A percentile compares a stretch with the other conserved stretches of the same genome.
Conservation (phyloP, 2,888 invertebrate species). For the Pycnomerus fuliginosus region DNA sequence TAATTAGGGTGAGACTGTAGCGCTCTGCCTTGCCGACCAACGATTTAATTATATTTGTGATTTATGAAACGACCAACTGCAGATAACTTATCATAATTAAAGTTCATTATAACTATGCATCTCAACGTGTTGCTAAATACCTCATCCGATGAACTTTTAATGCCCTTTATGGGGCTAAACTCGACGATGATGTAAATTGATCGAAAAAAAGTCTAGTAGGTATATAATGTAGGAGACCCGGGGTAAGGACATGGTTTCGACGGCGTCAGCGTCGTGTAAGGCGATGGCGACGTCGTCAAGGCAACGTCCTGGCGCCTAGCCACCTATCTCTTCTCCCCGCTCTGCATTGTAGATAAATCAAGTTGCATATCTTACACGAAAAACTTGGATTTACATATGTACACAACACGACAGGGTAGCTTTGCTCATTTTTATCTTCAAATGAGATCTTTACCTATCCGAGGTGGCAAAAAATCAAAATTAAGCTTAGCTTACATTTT, state of each 20-base stretch:
- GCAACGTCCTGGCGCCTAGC: slow-evolving; percentile 47
- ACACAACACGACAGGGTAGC: slow-evolving; percentile 41
- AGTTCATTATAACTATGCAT: slow-evolving; percentile 44
- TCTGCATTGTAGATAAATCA: slow-evolving; percentile 44
- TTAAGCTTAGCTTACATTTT: no score
- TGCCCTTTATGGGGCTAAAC: slow-evolving; percentile 11
- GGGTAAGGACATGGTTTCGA: slow-evolving; percentile 24
- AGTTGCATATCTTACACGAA: slow-evolving; percentile 43
- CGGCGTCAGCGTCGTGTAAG: slow-evolving; percentile 27
- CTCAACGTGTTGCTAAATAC: slow-evolving; percentile 41
- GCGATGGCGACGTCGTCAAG: slow-evolving; percentile 49
- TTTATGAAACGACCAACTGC: slow-evolving; percentile 45
- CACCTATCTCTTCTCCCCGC: slow-evolving; percentile 40
- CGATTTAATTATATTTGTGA: slow-evolving; percentile 48
- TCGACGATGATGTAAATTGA: slow-evolving; percentile 26
- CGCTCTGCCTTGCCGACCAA: slow-evolving; percentile 43
- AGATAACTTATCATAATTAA: slow-evolving; percentile 48
- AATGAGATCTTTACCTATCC: slow-evolving; percentile 31
- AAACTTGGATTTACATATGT: slow-evolving; percentile 45
- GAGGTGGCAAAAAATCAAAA: no score
- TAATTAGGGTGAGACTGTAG: slow-evolving; percentile 47
- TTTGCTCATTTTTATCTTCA: slow-evolving; percentile 37
- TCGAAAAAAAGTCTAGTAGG: slow-evolving; percentile 26
- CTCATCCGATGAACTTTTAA: slow-evolving; percentile 40
- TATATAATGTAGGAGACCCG: slow-evolving; percentile 28